phyloP scores from a whole-genome alignment of 2,797 vertebrate genomes.

The Tadarida brasiliensis region DNA sequence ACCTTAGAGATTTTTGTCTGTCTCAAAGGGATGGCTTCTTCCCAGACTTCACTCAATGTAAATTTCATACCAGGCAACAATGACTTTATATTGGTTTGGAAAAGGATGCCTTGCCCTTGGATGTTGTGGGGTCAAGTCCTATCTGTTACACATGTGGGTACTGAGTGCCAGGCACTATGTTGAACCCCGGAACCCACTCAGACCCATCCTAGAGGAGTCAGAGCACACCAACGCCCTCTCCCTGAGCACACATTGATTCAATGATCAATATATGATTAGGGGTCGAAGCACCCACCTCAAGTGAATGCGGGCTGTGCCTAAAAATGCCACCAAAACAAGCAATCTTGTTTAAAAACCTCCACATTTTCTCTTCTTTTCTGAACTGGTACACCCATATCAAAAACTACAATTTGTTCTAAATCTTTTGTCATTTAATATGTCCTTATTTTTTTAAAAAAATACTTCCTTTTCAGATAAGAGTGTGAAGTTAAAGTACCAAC shows the following conservation, averaged over 20 bases:
- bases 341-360: neutral
- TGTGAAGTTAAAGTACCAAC: neutral
- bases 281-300: neutral
- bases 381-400: neutral
- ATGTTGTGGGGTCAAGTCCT: neutral
- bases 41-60: neutral
- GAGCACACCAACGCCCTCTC: neutral
- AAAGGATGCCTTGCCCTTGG: neutral
- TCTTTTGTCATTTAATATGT: neutral
- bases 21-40: neutral
- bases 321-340: neutral
- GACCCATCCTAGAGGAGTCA: neutral
- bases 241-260: neutral
- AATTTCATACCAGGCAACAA: neutral
- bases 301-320: neutral
- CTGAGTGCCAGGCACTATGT: neutral
- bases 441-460: neutral
- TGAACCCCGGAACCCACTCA: neutral
- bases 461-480: slow-evolving; percentile 22
- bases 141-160: neutral
- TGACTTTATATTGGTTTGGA: neutral
- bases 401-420: neutral
- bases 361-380: neutral
- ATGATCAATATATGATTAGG: neutral
- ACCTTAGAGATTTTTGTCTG: neutral